Percentiles rank a stretch among this genome's conserved stretches.
Conservation (phyloP, 1,140 invertebrate species). For the Camponotus floridanus region DNA sequence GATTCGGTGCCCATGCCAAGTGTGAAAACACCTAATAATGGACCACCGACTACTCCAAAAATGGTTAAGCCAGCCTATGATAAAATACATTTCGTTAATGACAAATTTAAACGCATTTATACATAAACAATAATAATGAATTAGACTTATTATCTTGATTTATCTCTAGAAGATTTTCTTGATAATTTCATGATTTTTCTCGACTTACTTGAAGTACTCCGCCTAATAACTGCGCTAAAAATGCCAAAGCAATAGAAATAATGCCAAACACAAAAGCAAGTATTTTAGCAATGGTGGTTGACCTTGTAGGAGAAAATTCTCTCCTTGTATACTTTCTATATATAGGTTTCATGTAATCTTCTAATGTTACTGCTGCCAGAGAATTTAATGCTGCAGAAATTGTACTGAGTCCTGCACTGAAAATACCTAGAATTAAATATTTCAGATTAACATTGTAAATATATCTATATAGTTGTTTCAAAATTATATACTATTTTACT, state of each 20-base stretch:
- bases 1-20: slow-evolving; percentile 91
- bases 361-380: slow-evolving; percentile 94
- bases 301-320: slow-evolving; percentile 77
- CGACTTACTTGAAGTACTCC: slow-evolving; percentile 87
- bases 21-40: slow-evolving; percentile 92
- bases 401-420: slow-evolving; percentile 94
- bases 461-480: neutral
- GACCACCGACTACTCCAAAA: slow-evolving; percentile 93
- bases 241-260: slow-evolving; percentile 90
- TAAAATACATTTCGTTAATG: neutral
- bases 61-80: slow-evolving; percentile 91
- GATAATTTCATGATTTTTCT: neutral
- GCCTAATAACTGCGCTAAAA: slow-evolving; percentile 91
- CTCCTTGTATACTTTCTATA: slow-evolving; percentile 66
- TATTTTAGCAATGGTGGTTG: slow-evolving; percentile 87
- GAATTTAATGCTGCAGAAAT: slow-evolving; percentile 95
- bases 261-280: slow-evolving; percentile 90
- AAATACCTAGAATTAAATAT: slow-evolving; percentile 88
- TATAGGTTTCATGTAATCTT: slow-evolving; percentile 91
- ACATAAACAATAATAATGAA: neutral
- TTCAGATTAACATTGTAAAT: neutral
- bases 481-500: slow-evolving; percentile 19
- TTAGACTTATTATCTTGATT: neutral
- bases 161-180: neutral
- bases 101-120: neutral